These are phyloP conservation scores for Caenorhabditis sp. DNA, from an alignment of 2,888 invertebrate species.

Conservation along the genomic window DNA sequence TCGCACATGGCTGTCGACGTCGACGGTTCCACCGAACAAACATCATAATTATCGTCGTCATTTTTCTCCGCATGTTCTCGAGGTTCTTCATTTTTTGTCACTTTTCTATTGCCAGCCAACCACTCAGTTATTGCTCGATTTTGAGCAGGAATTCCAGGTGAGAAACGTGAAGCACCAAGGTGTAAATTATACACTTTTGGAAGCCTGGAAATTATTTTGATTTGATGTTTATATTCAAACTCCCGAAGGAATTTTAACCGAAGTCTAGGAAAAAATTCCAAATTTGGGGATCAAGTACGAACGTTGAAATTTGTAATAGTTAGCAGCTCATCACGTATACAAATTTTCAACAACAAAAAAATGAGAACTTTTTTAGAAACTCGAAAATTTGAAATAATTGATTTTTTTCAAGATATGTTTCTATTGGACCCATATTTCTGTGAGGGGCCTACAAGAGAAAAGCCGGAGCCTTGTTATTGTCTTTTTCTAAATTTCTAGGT, in stretches of 20 bases:
- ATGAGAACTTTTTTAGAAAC: too few relatives aligned
- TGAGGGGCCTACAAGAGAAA: too few relatives aligned
- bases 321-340: too few relatives aligned
- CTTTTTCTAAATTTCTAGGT: too few relatives aligned
- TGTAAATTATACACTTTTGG: constrained; percentile 44
- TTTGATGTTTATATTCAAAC: not conserved
- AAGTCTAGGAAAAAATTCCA: too few relatives aligned
- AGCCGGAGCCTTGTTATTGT: too few relatives aligned
- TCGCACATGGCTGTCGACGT: constrained; percentile 3
- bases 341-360: too few relatives aligned
- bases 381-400: too few relatives aligned
- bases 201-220: constrained; percentile 18
- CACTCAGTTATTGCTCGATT: constrained; percentile 30
- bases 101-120: constrained; percentile 13
- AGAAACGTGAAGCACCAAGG: constrained; percentile 41
- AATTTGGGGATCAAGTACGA: too few relatives aligned
- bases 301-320: too few relatives aligned
- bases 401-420: too few relatives aligned
- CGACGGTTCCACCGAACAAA: constrained; percentile 2
- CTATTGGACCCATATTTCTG: too few relatives aligned
- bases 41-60: constrained; percentile 3
- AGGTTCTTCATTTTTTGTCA: not conserved
- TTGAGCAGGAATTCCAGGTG: constrained; percentile 34
- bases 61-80: not conserved
- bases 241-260: not conserved